A percentile compares a stretch with the other conserved stretches of the same genome.
These are phyloP conservation scores for Rhinolophus sinicus DNA, from an alignment of 2,113 vertebrate species.

Conservation along the genomic window DNA sequence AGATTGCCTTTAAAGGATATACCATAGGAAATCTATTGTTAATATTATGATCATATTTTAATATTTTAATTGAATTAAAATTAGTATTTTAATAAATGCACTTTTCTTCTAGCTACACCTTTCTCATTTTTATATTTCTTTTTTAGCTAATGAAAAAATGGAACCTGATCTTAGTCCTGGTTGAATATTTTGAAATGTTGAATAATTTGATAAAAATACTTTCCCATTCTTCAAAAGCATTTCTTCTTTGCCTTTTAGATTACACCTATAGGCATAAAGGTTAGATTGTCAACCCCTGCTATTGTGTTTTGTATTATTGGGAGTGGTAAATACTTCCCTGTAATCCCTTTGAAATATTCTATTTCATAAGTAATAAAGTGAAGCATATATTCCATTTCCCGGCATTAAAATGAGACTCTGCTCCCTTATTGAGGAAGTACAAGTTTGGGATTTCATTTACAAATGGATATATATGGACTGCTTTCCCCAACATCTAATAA, in stretches of 20 bases:
- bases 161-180: neutral
- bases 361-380: neutral
- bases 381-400: neutral
- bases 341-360: slow-evolving; percentile 38
- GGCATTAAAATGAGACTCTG: neutral
- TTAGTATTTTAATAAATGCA: neutral
- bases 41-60: slow-evolving; percentile 7
- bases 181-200: slow-evolving; percentile 35
- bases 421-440: neutral
- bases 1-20: neutral
- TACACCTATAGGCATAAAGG: neutral
- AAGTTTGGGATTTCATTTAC: neutral
- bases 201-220: slow-evolving; percentile 8
- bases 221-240: neutral
- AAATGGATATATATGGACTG: neutral
- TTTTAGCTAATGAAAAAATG: neutral
- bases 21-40: neutral
- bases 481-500: slow-evolving; percentile 5
- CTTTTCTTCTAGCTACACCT: neutral
- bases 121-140: neutral
- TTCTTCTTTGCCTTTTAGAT: slow-evolving; percentile 14
- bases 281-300: neutral
- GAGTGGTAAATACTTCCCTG: slow-evolving; percentile 3
- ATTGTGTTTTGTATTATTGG: neutral
- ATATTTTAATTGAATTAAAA: neutral